Base-by-base conservation (phyloP, 2,888 invertebrate genomes). In the Salticus scenicus region DNA sequence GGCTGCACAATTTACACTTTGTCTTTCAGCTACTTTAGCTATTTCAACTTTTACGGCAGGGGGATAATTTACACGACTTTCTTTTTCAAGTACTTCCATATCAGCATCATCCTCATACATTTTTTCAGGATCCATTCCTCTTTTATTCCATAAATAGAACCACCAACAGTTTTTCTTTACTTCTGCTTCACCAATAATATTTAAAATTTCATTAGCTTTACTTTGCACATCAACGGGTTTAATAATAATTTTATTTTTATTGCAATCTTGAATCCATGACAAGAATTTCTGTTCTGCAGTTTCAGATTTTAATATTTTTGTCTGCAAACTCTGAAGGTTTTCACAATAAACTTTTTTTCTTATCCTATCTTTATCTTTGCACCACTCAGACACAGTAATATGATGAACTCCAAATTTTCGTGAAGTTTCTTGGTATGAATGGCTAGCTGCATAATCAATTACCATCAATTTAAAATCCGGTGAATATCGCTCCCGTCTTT, bases 131-230 rank as follows among this genome's bases (percentile, higher is more conserved):
- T 76, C 76, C 76, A 86, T 80, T 10, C 82, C 81, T 17, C 81
- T 64, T 30, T 87, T 87, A 57, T 87, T 82, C 87, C 87, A 87
- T 8, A 87, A 66, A 51, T 87, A 87, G 41, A 87, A 87, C 87
- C 87, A 87, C 81, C 82, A 82, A 42, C 81, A 87, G 41, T 81
- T 87, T 69, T 82, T 87, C 67, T 87, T 82, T 4, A 87, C 87
- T 74, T 87, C 87, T 14, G 81, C 82, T 69, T 87, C 87, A 14
- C 87, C 87, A 42, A 87, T 82, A 20, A 78, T 69, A 71, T 78
- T 82, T 37, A 87, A 70, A 37, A 87, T 87, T 24, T 87, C 87
- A 74, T 66, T 87, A 1, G 82, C 87, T 64, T 87, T 87, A n/a
- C 64, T 70, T 42, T 82, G 81, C 17, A 87, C 87, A 70, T 87